Evolutionary conservation across 2,113 vertebrate species (phyloP).

Genomic region (Nothobranchius kuhntae): DNA sequence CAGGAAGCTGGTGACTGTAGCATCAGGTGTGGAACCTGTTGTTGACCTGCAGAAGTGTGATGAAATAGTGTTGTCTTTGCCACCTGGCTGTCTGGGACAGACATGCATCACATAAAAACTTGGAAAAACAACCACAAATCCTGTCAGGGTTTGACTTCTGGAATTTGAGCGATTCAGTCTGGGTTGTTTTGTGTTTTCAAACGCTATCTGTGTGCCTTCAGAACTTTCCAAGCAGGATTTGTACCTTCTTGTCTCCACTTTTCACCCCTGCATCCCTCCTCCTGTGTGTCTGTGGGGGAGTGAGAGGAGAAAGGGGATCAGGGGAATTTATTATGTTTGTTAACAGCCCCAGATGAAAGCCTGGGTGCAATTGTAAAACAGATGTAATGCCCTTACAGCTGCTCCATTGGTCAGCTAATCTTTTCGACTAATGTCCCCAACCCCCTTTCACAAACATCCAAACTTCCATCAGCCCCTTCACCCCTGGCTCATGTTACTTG

Average conservation of each 20-base stretch:
- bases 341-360: constrained; percentile 81
- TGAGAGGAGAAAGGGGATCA: constrained; percentile 70
- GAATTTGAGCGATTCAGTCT: constrained; percentile 7
- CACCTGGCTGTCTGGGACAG: constrained; percentile 54
- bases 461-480: constrained; percentile 61
- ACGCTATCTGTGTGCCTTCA: constrained; percentile 12
- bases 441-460: constrained; percentile 19
- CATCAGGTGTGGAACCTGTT: constrained; percentile 40
- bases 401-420: constrained; percentile 80
- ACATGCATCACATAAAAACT: neutral
- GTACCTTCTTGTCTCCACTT: constrained; percentile 14
- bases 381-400: constrained; percentile 83
- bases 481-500: constrained; percentile 68
- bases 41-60: constrained; percentile 23
- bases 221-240: constrained; percentile 14
- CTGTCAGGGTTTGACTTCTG: neutral
- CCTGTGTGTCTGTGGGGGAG: constrained; percentile 29
- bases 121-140: constrained; percentile 10
- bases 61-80: constrained; percentile 54
- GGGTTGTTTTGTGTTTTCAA: constrained; percentile 1
- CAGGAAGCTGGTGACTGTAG: constrained; percentile 58
- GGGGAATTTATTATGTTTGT: constrained; percentile 79
- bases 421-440: constrained; percentile 74
- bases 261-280: constrained; percentile 19
- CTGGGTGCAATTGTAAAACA: constrained; percentile 79